These are phyloP conservation scores for Charina bottae DNA, from an alignment of 2,113 vertebrate species.

Conservation along the genomic window DNA sequence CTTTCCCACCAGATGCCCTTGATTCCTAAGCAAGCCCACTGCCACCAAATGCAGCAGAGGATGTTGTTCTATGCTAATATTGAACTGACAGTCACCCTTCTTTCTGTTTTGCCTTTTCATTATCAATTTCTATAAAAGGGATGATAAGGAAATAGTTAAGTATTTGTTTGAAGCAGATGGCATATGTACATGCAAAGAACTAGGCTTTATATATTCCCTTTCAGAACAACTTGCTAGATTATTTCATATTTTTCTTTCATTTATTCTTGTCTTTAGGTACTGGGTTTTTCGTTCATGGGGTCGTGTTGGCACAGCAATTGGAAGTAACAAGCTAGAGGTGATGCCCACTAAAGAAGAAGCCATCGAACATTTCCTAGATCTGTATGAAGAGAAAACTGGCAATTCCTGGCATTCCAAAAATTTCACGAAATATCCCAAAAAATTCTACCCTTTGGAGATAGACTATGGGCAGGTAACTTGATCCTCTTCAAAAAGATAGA, in stretches of 20 bases:
- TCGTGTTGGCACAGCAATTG: conserved; percentile 93
- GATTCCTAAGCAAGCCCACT: not conserved
- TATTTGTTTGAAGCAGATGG: not conserved
- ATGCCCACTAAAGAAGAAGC: conserved; percentile 92
- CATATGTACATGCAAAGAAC: not conserved
- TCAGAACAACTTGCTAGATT: not conserved
- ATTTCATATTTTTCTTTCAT: accelerated
- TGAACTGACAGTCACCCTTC: not conserved
- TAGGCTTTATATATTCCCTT: not conserved
- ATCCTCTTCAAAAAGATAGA: not conserved
- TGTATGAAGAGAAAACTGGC: conserved; percentile 98
- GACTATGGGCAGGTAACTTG: conserved; percentile 95
- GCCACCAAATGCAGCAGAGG: not conserved
- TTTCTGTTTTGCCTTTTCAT: not conserved
- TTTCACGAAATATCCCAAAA: conserved; percentile 97
- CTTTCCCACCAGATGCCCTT: not conserved
- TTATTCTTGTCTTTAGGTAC: conserved; percentile 75
- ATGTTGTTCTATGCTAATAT: not conserved
- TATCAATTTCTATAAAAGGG: not conserved
- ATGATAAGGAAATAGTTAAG: not conserved
- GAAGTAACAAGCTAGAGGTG: conserved; percentile 95
- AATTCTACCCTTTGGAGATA: conserved; percentile 97
- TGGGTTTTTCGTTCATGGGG: conserved; percentile 99
- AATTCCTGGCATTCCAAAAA: conserved; percentile 89
- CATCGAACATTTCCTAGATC: conserved; percentile 86